Evolutionary conservation across 2,797 vertebrate species (phyloP).

Genomic region (Mormyrus hasselquistii): DNA sequence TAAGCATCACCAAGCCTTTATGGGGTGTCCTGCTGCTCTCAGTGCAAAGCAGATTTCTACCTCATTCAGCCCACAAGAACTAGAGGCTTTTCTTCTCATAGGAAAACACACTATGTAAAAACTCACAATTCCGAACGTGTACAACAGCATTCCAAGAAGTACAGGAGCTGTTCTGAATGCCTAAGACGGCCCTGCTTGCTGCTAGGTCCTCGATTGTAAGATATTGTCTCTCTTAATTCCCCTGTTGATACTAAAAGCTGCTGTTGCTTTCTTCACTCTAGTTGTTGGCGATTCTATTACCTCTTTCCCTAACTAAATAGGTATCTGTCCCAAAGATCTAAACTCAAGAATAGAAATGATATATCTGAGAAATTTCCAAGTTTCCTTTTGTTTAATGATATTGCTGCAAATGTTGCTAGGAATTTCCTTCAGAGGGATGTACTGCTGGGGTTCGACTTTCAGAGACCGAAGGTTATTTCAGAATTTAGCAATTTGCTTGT

Average conservation of each 20-base stretch:
- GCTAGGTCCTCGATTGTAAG: background rate
- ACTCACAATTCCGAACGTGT: background rate
- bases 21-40: background rate
- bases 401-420: background rate
- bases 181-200: background rate
- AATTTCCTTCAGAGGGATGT: background rate
- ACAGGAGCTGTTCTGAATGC: background rate
- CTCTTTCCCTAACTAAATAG: background rate
- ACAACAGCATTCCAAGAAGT: background rate
- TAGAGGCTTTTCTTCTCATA: background rate
- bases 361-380: background rate
- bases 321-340: background rate
- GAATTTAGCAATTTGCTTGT: conserved; percentile 68
- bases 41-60: background rate
- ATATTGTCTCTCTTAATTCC: background rate
- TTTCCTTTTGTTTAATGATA: background rate
- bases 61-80: background rate
- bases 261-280: background rate
- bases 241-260: background rate
- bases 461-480: conserved; percentile 61
- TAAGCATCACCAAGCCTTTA: background rate
- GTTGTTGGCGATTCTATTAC: background rate
- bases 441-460: conserved; percentile 41
- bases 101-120: background rate
- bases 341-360: background rate